Evolutionary conservation across 2,797 vertebrate genomes (phyloP).

Genomic region (Apogon hyalosoma): DNA sequence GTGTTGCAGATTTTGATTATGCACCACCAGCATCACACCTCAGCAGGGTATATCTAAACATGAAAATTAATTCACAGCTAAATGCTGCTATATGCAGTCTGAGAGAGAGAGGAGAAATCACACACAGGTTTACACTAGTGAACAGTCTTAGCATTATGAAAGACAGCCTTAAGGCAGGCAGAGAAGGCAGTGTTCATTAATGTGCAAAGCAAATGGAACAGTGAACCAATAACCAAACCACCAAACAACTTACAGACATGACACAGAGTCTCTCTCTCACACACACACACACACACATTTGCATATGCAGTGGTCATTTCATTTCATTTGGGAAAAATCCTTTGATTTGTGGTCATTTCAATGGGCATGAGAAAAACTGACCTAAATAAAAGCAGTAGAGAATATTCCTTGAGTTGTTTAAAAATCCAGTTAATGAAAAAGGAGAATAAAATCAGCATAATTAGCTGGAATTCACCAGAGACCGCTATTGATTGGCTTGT

Average conservation of each 20-base stretch:
- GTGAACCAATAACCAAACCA: conserved; percentile 24
- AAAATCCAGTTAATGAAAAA: conserved; percentile 67
- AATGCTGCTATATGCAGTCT: conserved; percentile 84
- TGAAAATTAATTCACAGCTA: conserved; percentile 87
- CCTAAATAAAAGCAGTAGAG: conserved; percentile 62
- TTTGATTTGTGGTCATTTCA: conserved; percentile 60
- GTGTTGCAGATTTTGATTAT: conserved; percentile 82
- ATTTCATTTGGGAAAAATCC: conserved; percentile 14
- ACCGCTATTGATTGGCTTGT: conserved; percentile 59
- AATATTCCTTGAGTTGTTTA: conserved; percentile 68
- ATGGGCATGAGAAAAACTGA: conserved; percentile 46
- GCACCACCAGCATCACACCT: conserved; percentile 79
- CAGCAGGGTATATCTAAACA: conserved; percentile 86
- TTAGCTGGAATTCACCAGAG: conserved; percentile 58
- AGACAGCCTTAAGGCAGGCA: conserved; percentile 75
- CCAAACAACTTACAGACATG: conserved; percentile 18
- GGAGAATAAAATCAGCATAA: conserved; percentile 74
- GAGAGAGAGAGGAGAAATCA: conserved; percentile 71
- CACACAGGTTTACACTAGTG: conserved; percentile 76
- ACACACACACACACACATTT: conserved; percentile 1
- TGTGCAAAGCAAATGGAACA: conserved; percentile 74
- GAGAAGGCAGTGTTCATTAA: conserved; percentile 73
- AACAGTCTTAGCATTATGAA: conserved; percentile 61
- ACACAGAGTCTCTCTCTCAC: background rate
- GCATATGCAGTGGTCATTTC: conserved; percentile 33